A percentile compares a stretch with the other conserved stretches of the same genome.
Conservation (phyloP, 2,113 vertebrate species). For the Brachypteracias leptosomus region DNA sequence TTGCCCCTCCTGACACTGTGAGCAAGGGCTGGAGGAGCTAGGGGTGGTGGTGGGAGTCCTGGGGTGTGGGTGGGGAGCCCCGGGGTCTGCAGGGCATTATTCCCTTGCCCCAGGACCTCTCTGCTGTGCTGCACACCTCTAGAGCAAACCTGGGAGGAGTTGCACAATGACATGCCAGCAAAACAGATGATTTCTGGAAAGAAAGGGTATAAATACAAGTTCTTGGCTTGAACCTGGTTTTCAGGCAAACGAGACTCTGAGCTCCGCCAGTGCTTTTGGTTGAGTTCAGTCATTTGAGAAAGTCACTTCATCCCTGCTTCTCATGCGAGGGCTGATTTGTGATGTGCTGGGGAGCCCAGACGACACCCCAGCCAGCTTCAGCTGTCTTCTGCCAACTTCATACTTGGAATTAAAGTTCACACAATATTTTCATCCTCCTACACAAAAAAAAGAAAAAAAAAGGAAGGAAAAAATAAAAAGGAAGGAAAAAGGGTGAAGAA, state of each 20-base stretch:
- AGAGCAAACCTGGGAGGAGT: not conserved
- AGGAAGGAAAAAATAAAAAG: rapidly evolving
- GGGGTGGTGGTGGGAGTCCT: not conserved
- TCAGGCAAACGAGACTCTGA: not conserved
- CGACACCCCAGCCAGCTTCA: not conserved
- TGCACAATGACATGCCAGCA: not conserved
- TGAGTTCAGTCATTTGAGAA: not conserved
- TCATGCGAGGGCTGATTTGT: not conserved
- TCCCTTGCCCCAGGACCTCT: not conserved
- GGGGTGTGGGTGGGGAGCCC: not conserved
- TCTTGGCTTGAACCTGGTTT: not conserved
- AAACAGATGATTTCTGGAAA: not conserved
- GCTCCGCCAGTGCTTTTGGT: not conserved
- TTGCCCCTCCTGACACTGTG: not conserved
- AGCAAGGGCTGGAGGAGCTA: no score
- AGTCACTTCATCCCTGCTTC: not conserved
- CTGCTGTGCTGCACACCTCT: not conserved
- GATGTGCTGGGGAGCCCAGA: not conserved
- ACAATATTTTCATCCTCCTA: not conserved
- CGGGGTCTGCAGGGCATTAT: not conserved
- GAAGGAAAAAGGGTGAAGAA: not conserved
- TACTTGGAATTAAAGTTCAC: slow-evolving; percentile 1
- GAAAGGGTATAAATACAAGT: not conserved
- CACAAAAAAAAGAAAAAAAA: not conserved
- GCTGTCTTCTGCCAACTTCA: not conserved